Evolutionary conservation across 2,113 vertebrate species (phyloP), one percentile per base, ranked within the genome.

Genomic region (Silurus asotus): DNA sequence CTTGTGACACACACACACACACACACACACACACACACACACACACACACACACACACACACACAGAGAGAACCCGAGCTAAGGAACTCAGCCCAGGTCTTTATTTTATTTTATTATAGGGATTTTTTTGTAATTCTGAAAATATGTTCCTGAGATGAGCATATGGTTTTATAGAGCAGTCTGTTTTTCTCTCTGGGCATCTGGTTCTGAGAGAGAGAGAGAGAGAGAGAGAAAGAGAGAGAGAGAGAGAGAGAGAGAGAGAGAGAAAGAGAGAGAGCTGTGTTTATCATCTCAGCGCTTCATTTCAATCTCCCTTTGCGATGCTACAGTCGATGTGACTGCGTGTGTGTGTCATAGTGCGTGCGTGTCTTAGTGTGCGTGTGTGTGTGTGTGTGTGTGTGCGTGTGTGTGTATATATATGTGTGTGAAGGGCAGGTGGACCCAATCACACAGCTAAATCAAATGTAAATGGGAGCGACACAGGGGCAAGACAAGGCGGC

Each of bases 361-460:
- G 37, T 37, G 37, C 37, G 37, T 37, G 37, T 37, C 37, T 37
- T 37, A 37, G 37, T 37, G 37, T 37, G 37, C 2, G 72, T 75
- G n/a, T n/a, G n/a, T n/a, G n/a, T n/a, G n/a, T n/a, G 45, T 74
- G 70, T 75, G 75, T 56, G 23, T 55, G 53, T 58, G n/a, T 55
- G 62, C 19, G 45, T 28, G 23, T 55, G 62, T 37, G 81, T 55
- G 61, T 49, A 85, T 72, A 59, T 1, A 85, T 72, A 58, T 1
- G 65, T 84, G 80, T 81, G 78, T 85, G 85, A n/a, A 81, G 88
- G 90, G 83, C 91, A 91, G 91, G 90, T 93, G 93, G 92, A 91
- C 90, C 90, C 91, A 91, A 91, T 93, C 93, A 91, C 88, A 80
- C 90, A 83, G 37, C 90, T 87, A 91, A 93, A 92, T 92, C 90